Base-by-base conservation (phyloP, 2,797 vertebrate genomes). In the Chlorospingus semifuscus region DNA sequence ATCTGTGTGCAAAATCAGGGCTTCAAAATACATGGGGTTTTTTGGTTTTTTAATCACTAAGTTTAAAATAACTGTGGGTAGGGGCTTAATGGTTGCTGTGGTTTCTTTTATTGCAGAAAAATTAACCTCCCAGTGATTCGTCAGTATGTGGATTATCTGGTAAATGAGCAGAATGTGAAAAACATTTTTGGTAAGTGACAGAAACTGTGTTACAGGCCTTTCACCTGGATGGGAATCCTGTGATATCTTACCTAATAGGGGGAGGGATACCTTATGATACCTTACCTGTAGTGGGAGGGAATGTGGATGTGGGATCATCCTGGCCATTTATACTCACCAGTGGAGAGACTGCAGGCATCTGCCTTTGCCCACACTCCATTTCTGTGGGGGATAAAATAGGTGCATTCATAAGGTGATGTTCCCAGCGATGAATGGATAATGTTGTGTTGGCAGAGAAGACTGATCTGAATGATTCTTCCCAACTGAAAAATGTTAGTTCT, bases 141-240 rank as follows among this genome's bases (percentile, higher is more conserved):
- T 70, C 98, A 96, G 37, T 99, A 99, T 26, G 96, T 99, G 94
- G 98, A 99, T 96, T 99, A 99, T 88, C 97, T 99, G 91, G 95
- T 96, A 81, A 94, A 98, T 14, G 95, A 98, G 89, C 99, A 99
- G 97, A 97, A 98, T 12, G 97, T 99, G 65, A 98, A 97, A 93
- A 98, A 83, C 4, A 85, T 99, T 84, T 99, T 99, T 97, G 99
- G 99, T 99, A 98, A 99, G 99, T 98, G 30, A 44, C 44, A 66
- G 49, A 65, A 87, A 39, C 27, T 41, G 6, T 10, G 0, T 83
- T 61, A 55, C 17, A 46, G 16, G 15, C 12, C 26, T 65, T 88
- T 49, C 63, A 22, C 50, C 46, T 41, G 34, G 12, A 47, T 57
- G 26, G 29, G 29, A 68, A 20, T 57, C n/a, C 17, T 60, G 9